Conservation (phyloP, 1,140 invertebrate species). For the Alviniconcha marisindica region DNA sequence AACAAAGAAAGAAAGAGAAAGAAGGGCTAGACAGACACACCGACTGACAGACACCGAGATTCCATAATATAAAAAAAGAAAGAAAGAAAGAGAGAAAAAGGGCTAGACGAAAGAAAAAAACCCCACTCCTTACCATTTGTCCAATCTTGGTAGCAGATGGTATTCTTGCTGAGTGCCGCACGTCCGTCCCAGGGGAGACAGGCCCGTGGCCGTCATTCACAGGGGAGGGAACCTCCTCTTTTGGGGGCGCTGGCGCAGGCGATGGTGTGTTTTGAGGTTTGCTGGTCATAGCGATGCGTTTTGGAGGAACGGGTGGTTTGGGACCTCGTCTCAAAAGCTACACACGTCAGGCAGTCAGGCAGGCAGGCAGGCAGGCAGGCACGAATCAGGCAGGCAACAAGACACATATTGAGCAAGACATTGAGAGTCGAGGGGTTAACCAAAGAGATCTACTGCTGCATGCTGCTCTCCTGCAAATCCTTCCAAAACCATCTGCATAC, state of each 20-base stretch:
- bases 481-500: no score
- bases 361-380: constrained; percentile 37
- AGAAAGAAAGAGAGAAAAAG: no score
- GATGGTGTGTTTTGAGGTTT: constrained; percentile 13
- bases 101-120: no score
- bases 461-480: no score
- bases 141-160: constrained; percentile 22
- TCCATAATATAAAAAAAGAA: no score
- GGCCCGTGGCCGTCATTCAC: constrained; percentile 27
- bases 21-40: no score
- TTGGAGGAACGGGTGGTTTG: constrained; percentile 33
- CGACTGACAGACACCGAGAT: no score
- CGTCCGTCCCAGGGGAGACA: constrained; percentile 29
- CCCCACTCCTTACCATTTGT: neutral
- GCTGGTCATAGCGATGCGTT: constrained; percentile 31
- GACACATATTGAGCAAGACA: constrained; percentile 1
- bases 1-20: no score
- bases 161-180: neutral
- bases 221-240: constrained; percentile 17
- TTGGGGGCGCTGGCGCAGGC: no score
- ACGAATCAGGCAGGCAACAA: constrained; percentile 13
- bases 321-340: constrained; percentile 27
- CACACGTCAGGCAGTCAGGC: constrained; percentile 27
- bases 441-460: no score
- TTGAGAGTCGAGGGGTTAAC: no score